A percentile compares a stretch with the other conserved stretches of the same genome.
These are phyloP conservation scores for Cephalopachus bancanus DNA, from an alignment of 2,797 vertebrate species.

Conservation along the genomic window DNA sequence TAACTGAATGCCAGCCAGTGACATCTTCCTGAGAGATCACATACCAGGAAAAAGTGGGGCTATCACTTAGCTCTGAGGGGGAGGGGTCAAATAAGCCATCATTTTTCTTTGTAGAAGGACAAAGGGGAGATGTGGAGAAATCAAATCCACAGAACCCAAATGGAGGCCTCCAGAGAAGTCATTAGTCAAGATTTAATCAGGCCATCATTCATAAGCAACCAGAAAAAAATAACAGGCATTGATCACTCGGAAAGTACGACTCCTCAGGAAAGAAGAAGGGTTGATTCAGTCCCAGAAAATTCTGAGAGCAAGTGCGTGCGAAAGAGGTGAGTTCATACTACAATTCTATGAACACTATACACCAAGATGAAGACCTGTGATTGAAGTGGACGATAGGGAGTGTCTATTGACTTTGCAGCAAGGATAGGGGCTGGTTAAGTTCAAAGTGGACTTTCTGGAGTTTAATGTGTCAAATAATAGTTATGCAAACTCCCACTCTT, in stretches of 20 bases:
- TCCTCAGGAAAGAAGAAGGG: background rate
- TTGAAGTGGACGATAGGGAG: background rate
- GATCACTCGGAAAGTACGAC: background rate
- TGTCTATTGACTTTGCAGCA: background rate
- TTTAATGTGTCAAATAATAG: slow-evolving; percentile 40
- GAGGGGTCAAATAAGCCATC: background rate
- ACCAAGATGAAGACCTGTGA: background rate
- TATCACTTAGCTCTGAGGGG: slow-evolving; percentile 53
- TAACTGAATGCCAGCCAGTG: slow-evolving; percentile 78
- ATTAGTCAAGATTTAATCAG: slow-evolving; percentile 51
- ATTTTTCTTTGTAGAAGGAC: slow-evolving; percentile 65
- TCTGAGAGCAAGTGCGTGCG: background rate
- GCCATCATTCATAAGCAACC: slow-evolving; percentile 23
- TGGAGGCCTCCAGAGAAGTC: slow-evolving; percentile 48
- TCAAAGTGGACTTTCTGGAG: background rate
- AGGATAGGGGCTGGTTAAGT: background rate
- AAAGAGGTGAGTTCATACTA: background rate
- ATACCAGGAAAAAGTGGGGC: slow-evolving; percentile 62
- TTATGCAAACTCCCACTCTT: background rate
- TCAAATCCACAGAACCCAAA: slow-evolving; percentile 43
- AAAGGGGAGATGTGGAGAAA: slow-evolving; percentile 64
- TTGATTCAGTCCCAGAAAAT: background rate
- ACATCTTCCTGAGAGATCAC: slow-evolving; percentile 81
- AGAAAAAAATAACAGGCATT: background rate
- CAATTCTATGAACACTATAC: background rate